These are phyloP conservation scores for Sialia sialis DNA, from an alignment of 2,113 vertebrate genomes.

Conservation along the genomic window DNA sequence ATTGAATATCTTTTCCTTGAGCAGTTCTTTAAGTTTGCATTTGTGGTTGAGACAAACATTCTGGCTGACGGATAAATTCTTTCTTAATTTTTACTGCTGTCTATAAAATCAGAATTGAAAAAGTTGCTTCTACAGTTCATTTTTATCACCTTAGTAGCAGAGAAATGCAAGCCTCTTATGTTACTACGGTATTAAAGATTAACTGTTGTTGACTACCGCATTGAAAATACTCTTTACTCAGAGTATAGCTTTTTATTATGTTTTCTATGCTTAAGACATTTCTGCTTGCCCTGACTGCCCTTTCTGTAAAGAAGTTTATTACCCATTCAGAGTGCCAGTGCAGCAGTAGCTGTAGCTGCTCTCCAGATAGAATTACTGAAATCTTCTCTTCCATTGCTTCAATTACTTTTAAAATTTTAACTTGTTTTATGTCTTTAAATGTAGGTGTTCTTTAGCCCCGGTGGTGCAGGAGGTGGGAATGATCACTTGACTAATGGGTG, in stretches of 20 bases:
- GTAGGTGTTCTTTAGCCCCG: background rate
- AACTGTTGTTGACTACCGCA: background rate
- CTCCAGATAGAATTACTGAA: background rate
- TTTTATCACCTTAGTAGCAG: background rate
- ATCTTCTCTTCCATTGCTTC: background rate
- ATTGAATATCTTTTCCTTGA: background rate
- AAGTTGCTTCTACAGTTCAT: background rate
- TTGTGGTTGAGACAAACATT: background rate
- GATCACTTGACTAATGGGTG: background rate
- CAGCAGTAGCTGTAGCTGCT: background rate
- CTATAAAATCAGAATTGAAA: background rate
- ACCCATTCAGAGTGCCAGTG: background rate
- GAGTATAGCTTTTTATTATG: background rate
- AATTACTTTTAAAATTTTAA: background rate
- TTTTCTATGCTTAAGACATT: background rate
- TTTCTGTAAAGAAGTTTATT: background rate
- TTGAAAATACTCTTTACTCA: background rate
- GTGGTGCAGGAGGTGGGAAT: background rate
- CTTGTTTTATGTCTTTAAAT: background rate
- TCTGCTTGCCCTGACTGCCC: background rate
- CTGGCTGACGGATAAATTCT: background rate
- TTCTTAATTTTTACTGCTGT: background rate
- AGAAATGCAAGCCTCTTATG: background rate
- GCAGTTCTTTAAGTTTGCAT: background rate
- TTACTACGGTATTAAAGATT: background rate